Conservation (phyloP, 2,888 invertebrate genomes). For the Oscheius sp. region DNA sequence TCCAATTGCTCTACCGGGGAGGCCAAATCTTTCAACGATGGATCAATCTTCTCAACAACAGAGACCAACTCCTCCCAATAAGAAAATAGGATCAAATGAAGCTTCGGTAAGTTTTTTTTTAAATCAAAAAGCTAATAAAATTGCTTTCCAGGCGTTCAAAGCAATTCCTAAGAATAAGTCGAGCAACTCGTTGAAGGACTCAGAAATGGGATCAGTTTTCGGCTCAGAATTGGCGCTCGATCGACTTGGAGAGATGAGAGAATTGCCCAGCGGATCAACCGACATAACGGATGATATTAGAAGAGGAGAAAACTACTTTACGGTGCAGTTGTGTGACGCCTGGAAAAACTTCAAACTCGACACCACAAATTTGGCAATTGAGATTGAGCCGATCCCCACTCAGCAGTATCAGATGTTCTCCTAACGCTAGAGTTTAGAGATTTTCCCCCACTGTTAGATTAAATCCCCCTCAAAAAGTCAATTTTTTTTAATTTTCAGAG, state of each 20-base stretch:
- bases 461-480: too few species aligned
- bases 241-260: not conserved
- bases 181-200: conserved; percentile 4
- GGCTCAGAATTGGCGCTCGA: conserved; percentile 10
- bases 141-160: conserved; percentile 29
- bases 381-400: too few species aligned
- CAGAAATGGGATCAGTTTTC: conserved; percentile 1
- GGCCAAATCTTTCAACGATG: not conserved
- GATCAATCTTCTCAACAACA: not conserved
- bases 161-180: conserved; percentile 27
- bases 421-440: too few species aligned
- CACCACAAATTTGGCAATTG: too few species aligned
- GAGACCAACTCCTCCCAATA: conserved; percentile 13
- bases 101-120: conserved; percentile 24
- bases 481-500: too few species aligned
- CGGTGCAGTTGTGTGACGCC: conserved; percentile 22
- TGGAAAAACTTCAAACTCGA: conserved; percentile 22
- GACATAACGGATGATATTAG: not conserved
- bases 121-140: too few species aligned
- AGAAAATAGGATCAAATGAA: conserved; percentile 21
- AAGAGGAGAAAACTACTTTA: not conserved
- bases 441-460: too few species aligned
- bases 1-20: conserved; percentile 19
- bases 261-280: not conserved
- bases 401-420: too few species aligned